Evolutionary conservation across 2,113 vertebrate species (phyloP), one percentile per base, ranked within the genome.

Genomic region (Diphyllodes magnificus): DNA sequence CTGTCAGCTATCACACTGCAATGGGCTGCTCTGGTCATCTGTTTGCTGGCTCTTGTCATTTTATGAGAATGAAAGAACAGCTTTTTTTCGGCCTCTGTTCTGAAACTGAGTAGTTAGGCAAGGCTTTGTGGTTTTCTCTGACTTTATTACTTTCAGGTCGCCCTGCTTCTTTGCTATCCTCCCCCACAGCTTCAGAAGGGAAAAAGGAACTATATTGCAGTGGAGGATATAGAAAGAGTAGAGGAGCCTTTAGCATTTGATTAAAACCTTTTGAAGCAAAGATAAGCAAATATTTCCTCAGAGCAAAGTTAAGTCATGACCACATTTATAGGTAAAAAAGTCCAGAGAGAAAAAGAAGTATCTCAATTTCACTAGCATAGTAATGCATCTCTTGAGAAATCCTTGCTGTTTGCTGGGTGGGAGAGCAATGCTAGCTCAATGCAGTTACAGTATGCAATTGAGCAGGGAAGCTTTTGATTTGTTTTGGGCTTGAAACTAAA

Each of bases 11-110:
- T 72, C 2, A 3, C 64, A 71, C 42, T 2, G 11, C 35, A 40
- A 22, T 40, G 28, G 28, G 65, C 35, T 75, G 66, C 56, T 90
- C 80, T 89, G 69, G 75, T 76, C 80, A 61, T 82, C 83, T 75
- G 14, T 64, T 91, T 94, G 60, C 80, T 82, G 68, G 71, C 63
- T 92, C 53, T 83, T 60, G 57, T 27, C n/a, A 40, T 73, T 96
- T 95, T 72, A 89, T 44, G 51, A 88, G 65, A 93, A 87, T 80
- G 68, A 84, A 96, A 96, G 50, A 81, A n/a, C 42, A 92, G 56
- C 17, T 39, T 86, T 92, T 93, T 88, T 92, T 51, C 60, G 68
- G 49, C 30, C 40, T 70, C 27, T 75, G 33, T 63, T 93, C 54
- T 86, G 50, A 86, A 70, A 85, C 3, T 63, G 42, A 80, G 57